Evolutionary conservation across 2,888 invertebrate species (phyloP), one percentile per base, ranked within the genome.

Genomic region (Dryococelus australis): DNA sequence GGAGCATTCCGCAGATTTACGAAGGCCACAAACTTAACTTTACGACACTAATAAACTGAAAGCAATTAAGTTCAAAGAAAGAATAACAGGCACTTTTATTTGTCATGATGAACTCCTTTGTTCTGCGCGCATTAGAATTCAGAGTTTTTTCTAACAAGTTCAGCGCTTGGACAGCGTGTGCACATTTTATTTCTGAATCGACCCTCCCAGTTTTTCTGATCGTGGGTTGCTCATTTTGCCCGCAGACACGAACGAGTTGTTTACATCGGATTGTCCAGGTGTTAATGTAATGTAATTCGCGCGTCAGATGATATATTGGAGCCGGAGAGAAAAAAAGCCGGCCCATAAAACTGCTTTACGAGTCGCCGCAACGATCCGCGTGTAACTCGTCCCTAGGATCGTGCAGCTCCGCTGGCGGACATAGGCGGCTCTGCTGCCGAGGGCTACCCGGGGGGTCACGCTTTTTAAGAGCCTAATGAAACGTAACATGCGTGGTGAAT

Each of bases 261-360:
- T 65, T 65, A n/a, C 65, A 20, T 8, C n/a, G 20, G 24, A 65
- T 47, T 47, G 47, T 6, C 47, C 47, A 47, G 47, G 47, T 65
- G 65, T 65, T 65, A 24, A 65, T 9, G 65, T 24, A 65, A 65
- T 65, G 65, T 65, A 65, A 65, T 65, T 65, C 65, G n/a, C 65
- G 65, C 65, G 65, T 16, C 13, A 65, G 16, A 65, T 65, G 65
- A 65, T 65, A 65, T 65, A 65, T 20, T 65, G 65, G 65, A n/a
- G 65, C 8, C n/a, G 65, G 10, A 24, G 65, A 16, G 24, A 20
- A n/a, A 16, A 65, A 65, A 65, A 65, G 65, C n/a, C 65, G 65
- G 24, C 24, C 65, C 65, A n/a, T 65, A 65, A 51, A 65, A 65
- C 65, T 65, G 65, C 65, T 65, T 65, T 65, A 65, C 65, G 65